These are phyloP conservation scores for Halocynthia roretzi DNA, from an alignment of 23 tunicate genomes.

Conservation along the genomic window DNA sequence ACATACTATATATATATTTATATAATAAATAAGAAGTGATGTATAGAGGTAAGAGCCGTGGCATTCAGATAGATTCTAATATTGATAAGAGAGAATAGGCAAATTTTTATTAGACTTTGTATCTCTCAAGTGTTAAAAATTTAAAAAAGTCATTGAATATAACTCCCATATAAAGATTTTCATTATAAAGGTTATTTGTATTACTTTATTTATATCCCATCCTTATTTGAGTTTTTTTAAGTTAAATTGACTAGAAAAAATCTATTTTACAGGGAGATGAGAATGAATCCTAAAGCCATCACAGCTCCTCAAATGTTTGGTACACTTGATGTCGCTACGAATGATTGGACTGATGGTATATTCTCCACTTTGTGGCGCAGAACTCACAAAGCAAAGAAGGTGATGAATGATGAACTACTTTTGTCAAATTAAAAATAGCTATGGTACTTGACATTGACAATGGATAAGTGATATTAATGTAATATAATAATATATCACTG, in stretches of 20 bases:
- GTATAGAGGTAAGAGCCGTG: too few relatives aligned
- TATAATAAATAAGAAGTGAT: too few relatives aligned
- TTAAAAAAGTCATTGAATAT: neutral
- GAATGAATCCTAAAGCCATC: slow-evolving; percentile 99
- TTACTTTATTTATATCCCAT: neutral
- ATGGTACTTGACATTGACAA: too few relatives aligned
- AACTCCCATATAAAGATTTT: neutral
- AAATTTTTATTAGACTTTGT: too few relatives aligned
- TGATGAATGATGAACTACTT: neutral
- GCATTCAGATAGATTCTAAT: too few relatives aligned
- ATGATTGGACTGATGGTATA: slow-evolving; percentile 99
- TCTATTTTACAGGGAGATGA: slow-evolving; percentile 68
- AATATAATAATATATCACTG: too few relatives aligned
- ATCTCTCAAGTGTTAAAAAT: too few relatives aligned
- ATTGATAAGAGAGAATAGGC: too few relatives aligned
- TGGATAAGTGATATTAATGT: too few relatives aligned
- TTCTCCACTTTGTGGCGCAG: slow-evolving; percentile 98
- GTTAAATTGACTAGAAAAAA: neutral
- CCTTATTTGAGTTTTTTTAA: neutral
- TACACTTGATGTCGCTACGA: slow-evolving; percentile 97
- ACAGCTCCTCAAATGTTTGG: slow-evolving; percentile 99
- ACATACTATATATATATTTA: neutral
- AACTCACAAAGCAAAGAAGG: slow-evolving; percentile 98
- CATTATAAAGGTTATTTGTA: neutral
- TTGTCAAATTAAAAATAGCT: too few relatives aligned